Evolutionary conservation across 30 jellyfish, hydroid and myxozoan genomes (phyloP), one percentile per base, ranked within the genome.

Genomic region (Cassiopea andromeda): DNA sequence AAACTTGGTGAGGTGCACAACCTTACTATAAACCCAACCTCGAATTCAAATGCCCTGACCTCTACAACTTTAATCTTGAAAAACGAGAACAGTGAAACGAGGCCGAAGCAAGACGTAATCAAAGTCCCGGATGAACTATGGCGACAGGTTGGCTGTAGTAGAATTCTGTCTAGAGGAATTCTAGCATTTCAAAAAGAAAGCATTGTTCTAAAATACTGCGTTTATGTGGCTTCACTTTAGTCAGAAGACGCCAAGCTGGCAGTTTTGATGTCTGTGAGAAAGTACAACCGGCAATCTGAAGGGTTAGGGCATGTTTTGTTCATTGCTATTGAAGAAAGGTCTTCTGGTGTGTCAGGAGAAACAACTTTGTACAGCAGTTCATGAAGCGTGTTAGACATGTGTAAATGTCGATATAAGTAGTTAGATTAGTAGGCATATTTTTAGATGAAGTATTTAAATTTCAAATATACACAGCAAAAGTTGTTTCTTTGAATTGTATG

Each of bases 181-280:
- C 87, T 54, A 78, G 64, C 81, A 19, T 47, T 49, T 67, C 61
- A 57, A 60, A 78, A 44, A 59, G 84, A 54, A 54, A 48, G 82
- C 46, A 46, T 77, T n/a, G 48, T 38, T 16, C 38, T 18, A 54
- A 19, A 47, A 60, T 54, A 46, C 85, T 46, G 88, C 88, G 76
- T 87, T n/a, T 87, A 87, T 87, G 94, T 77, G 48, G 84, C 87
- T 77, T 16, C 83, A 57, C 70, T 82, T 48, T 82, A 72, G 97
- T 73, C 87, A 69, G 75, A 73, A 75, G 91, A 78, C 97, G 93
- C 93, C 97, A 90, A 90, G 75, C 92, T 90, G 97, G 97, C 97
- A 43, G 83, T 84, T 90, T 90, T 90, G 97, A 90, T 90, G 97
- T 82, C 97, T 90, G 93, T 83, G 90, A 88, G 97, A 90, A 90